Evolutionary conservation across 2,888 invertebrate genomes (phyloP).

Genomic region (Pristionchus entomophagus): DNA sequence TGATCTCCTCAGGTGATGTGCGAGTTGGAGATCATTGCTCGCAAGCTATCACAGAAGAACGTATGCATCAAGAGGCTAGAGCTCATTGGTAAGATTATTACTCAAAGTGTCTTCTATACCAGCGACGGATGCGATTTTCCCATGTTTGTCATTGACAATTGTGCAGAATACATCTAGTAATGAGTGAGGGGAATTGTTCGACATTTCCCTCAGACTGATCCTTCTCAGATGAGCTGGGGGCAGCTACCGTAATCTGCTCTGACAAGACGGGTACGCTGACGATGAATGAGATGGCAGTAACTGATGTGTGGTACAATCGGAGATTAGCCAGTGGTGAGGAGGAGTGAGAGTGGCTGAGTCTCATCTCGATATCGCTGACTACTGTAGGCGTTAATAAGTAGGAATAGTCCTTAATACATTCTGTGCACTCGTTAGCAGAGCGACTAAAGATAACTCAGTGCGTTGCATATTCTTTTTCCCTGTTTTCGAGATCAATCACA

Average conservation of each 20-base stretch:
- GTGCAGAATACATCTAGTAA: too few relatives aligned
- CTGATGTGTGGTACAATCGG: constrained; percentile 71
- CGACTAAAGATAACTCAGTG: too few relatives aligned
- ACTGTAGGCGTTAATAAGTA: too few relatives aligned
- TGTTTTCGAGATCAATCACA: too few relatives aligned
- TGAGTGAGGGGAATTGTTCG: too few relatives aligned
- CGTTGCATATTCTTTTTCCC: too few relatives aligned
- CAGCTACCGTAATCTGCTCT: constrained; percentile 93
- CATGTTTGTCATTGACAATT: too few relatives aligned
- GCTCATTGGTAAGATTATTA: constrained; percentile 61
- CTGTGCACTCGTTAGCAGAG: too few relatives aligned
- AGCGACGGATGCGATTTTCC: too few relatives aligned
- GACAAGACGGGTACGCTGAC: constrained; percentile 98
- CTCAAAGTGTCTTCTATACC: neutral
- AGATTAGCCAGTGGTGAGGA: constrained; percentile 52
- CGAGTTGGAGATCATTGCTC: constrained; percentile 79
- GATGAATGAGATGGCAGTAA: constrained; percentile 89
- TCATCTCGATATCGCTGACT: too few relatives aligned
- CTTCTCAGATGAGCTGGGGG: constrained; percentile 83
- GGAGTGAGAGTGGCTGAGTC: too few relatives aligned
- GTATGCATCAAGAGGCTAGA: constrained; percentile 86
- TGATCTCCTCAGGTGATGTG: constrained; percentile 65
- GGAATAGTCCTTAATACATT: too few relatives aligned
- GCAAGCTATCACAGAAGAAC: constrained; percentile 99
- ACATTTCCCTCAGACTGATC: neutral